Conservation (phyloP, 2,797 vertebrate species). For the Ctenopoma kingsleyae region DNA sequence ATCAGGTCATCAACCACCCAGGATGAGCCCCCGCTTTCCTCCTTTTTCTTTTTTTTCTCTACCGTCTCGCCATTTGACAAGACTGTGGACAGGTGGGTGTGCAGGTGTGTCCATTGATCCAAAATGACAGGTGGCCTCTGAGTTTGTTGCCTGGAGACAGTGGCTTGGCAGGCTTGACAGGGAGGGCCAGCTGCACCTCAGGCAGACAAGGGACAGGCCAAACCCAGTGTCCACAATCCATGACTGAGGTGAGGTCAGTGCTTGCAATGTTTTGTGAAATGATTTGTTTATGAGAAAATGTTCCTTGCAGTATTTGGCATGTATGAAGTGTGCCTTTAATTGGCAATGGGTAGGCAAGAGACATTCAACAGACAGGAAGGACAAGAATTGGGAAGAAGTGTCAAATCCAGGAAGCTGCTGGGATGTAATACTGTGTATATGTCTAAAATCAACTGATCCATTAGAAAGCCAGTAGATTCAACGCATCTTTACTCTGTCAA, state of each 20-base stretch:
- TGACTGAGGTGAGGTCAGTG: conserved; percentile 48
- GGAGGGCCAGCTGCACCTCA: conserved; percentile 65
- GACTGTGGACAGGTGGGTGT: conserved; percentile 78
- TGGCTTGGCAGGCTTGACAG: conserved; percentile 72
- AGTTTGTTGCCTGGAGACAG: conserved; percentile 74
- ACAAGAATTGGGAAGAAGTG: background rate
- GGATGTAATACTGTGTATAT: background rate
- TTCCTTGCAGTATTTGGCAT: conserved; percentile 1
- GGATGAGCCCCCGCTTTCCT: conserved; percentile 31
- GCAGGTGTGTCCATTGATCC: conserved; percentile 81
- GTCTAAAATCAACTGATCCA: conserved; percentile 24
- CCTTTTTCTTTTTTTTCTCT: background rate
- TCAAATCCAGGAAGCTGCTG: background rate
- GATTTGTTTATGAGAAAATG: conserved; percentile 47
- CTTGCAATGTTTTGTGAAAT: conserved; percentile 51
- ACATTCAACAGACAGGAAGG: background rate
- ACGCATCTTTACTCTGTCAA: background rate
- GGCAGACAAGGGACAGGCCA: conserved; percentile 59
- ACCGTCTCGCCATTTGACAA: conserved; percentile 52
- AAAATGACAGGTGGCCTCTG: conserved; percentile 75
- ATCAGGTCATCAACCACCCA: conserved; percentile 68
- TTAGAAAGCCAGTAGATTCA: conserved; percentile 9
- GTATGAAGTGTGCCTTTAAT: conserved; percentile 19
- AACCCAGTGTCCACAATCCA: conserved; percentile 47
- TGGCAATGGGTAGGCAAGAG: background rate